phyloP scores from a whole-genome alignment of 1,140 invertebrate species.

The Anastatus disparis region DNA sequence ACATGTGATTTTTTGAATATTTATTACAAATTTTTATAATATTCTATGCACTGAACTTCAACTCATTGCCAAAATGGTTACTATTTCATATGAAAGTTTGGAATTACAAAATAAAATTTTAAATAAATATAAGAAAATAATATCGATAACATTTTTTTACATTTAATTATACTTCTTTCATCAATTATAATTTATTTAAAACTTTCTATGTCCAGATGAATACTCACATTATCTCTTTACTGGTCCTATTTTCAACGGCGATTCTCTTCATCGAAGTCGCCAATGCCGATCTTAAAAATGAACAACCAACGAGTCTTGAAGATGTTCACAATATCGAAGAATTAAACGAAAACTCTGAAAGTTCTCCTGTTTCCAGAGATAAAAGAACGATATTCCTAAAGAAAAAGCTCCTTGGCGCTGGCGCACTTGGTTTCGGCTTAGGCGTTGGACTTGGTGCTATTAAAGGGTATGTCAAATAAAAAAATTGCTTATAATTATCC shows the following conservation, averaged over 20 bases:
- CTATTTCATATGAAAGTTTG: no score
- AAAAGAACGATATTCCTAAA: constrained; percentile 40
- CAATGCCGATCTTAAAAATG: neutral
- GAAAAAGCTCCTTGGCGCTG: constrained; percentile 33
- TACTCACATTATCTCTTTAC: neutral
- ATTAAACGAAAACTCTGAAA: neutral
- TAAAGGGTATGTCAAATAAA: constrained; percentile 43
- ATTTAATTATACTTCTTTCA: no score
- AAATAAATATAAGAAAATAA: no score
- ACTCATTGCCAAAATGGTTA: no score
- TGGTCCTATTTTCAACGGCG: neutral
- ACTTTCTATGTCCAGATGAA: constrained; percentile 26
- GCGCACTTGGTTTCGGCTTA: constrained; percentile 36
- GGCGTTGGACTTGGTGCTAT: constrained; percentile 39
- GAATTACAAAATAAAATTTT: no score
- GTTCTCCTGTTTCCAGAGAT: neutral
- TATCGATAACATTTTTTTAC: no score
- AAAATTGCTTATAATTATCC: no score
- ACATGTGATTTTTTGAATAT: no score
- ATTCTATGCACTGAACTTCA: no score
- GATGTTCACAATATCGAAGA: constrained; percentile 12
- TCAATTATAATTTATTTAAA: no score
- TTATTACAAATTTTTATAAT: no score
- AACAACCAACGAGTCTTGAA: neutral
- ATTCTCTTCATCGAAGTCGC: neutral